phyloP scores from a whole-genome alignment of 2,888 invertebrate species.

The Meta bourneti region DNA sequence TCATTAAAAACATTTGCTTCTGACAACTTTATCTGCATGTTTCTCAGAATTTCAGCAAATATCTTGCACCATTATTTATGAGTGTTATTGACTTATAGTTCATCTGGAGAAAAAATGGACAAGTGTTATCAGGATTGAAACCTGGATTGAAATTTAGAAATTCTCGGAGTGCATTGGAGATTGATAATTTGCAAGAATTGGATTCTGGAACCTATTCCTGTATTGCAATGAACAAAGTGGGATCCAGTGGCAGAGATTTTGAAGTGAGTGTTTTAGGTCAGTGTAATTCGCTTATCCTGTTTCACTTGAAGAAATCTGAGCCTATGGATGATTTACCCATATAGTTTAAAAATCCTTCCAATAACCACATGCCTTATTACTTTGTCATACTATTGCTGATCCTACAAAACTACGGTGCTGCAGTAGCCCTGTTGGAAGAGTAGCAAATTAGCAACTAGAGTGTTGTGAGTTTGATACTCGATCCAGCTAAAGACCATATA shows the following conservation, averaged over 20 bases:
- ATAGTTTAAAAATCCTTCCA: background rate
- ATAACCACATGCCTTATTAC: background rate
- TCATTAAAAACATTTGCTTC: no score
- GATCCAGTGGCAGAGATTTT: slow-evolving; percentile 79
- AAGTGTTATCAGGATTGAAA: slow-evolving; percentile 37
- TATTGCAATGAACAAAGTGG: slow-evolving; percentile 77
- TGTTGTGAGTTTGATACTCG: no score
- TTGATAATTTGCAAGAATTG: slow-evolving; percentile 50
- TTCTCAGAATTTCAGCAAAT: no score
- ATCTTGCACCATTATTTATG: no score
- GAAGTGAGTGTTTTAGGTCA: slow-evolving; percentile 80
- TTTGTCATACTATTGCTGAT: background rate
- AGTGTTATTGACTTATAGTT: slow-evolving; percentile 33
- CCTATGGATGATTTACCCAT: background rate
- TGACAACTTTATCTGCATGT: no score
- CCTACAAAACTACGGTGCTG: no score
- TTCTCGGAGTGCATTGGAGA: slow-evolving; percentile 39
- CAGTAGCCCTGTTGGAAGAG: no score
- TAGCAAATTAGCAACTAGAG: no score
- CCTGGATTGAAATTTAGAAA: slow-evolving; percentile 46
- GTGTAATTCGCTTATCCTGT: slow-evolving; percentile 70
- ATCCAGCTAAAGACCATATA: no score
- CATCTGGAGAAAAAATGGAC: slow-evolving; percentile 65
- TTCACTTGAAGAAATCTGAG: background rate
- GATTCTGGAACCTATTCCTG: slow-evolving; percentile 78